Evolutionary conservation across 2,113 vertebrate genomes (phyloP).

Genomic region (Struthidea cinerea): DNA sequence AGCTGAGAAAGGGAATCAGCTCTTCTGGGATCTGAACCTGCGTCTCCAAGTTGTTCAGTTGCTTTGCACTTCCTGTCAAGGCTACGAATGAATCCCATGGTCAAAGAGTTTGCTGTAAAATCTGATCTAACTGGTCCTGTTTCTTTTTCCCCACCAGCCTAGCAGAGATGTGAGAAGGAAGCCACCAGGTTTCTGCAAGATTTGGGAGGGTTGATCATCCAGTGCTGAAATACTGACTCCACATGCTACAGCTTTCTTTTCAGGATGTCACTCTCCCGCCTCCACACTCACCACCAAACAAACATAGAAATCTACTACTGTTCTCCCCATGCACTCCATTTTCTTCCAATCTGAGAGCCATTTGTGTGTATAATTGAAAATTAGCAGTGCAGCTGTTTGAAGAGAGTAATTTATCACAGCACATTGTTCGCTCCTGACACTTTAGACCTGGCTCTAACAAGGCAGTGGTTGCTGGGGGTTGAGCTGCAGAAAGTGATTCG

Average conservation of each 20-base stretch:
- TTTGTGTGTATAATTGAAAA: conserved; percentile 99
- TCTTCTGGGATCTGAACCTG: neutral
- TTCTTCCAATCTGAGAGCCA: conserved; percentile 94
- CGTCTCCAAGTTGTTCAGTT: neutral
- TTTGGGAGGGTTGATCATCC: conserved; percentile 38
- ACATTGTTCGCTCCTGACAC: conserved; percentile 97
- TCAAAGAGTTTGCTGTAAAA: conserved; percentile 9
- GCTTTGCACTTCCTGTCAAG: neutral
- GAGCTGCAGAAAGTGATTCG: conserved; percentile 89
- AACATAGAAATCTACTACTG: conserved; percentile 83
- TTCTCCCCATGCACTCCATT: conserved; percentile 89
- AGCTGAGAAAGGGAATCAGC: neutral
- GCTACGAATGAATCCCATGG: neutral
- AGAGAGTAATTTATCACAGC: conserved; percentile 98
- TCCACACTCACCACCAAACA: conserved; percentile 82
- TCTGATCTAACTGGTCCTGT: neutral
- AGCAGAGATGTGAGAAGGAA: conserved; percentile 4
- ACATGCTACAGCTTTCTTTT: conserved; percentile 66
- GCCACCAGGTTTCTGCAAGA: conserved; percentile 29
- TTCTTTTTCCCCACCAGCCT: neutral
- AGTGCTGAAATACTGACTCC: conserved; percentile 64
- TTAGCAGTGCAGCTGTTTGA: conserved; percentile 98
- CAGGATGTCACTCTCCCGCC: conserved; percentile 77
- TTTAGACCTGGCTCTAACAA: conserved; percentile 96
- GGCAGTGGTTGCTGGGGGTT: conserved; percentile 88